Conservation (phyloP, 2,888 invertebrate species). For the Ennomos fuscantarius region DNA sequence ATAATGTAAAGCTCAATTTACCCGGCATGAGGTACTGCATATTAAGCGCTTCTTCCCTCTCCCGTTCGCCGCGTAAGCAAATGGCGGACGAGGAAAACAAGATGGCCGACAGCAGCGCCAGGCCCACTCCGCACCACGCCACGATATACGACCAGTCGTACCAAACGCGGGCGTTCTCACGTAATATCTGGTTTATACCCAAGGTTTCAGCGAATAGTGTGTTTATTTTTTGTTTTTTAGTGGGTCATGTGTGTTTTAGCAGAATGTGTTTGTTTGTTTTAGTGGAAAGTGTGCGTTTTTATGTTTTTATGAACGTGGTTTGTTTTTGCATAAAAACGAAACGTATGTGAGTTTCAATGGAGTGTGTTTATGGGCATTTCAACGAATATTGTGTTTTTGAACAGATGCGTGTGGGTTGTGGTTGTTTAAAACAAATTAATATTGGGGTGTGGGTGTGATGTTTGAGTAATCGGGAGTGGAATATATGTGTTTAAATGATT, state of each 20-base stretch:
- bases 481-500: too few relatives aligned
- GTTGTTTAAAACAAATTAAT: too few relatives aligned
- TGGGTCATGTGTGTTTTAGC: not conserved
- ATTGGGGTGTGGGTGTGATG: too few relatives aligned
- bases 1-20: constrained; percentile 73
- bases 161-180: constrained; percentile 92
- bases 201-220: constrained; percentile 25
- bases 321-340: too few relatives aligned
- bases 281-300: not conserved
- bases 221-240: too few relatives aligned
- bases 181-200: constrained; percentile 90
- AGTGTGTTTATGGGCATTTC: too few relatives aligned
- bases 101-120: constrained; percentile 95
- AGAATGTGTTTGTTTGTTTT: not conserved
- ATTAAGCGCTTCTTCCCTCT: constrained; percentile 97
- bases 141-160: constrained; percentile 99
- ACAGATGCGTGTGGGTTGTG: too few relatives aligned
- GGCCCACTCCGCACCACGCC: constrained; percentile 98
- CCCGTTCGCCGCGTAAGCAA: constrained; percentile 96
- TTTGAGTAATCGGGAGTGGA: too few relatives aligned
- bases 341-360: too few relatives aligned
- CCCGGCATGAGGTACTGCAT: constrained; percentile 99
- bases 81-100: constrained; percentile 97
- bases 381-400: too few relatives aligned
- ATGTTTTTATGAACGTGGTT: not conserved